Base-by-base conservation (phyloP, 2,113 vertebrate genomes). In the Rhadina sibilatrix region DNA sequence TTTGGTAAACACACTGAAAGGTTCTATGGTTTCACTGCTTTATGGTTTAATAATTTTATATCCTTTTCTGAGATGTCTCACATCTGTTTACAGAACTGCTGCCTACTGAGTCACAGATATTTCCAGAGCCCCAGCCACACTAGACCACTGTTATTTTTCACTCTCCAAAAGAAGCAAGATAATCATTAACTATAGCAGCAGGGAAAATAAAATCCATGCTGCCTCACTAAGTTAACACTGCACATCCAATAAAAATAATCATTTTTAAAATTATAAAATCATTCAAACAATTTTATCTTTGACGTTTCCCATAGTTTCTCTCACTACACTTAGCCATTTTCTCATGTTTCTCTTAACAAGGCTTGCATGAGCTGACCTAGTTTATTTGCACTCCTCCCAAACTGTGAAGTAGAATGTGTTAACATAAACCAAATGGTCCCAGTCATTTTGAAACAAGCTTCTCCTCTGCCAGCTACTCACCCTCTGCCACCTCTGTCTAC, bases 341-440 rank as follows among this genome's bases (percentile, higher is more conserved):
- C 89, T 93, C 57, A 60, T 57, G 74, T 95, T 97, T 97, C 87
- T 91, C 74, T 93, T 95, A 95, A 92, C 83, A 93, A 93, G 95
- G 64, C 89, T 95, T 87, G 83, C 89, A 81, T 75, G 96, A 94
- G 60, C 82, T 96, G 94, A 95, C 96, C 95, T 82, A 92, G 86
- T 96, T 96, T 96, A 94, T 94, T 94, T 94, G 95, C 91, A 94
- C 94, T 95, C 86, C 83, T 93, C 80, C 83, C 89, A 89, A 95
- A 94, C 95, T 89, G 94, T 92, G 95, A 97, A 94, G 83, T 78
- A 92, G 81, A 97, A 96, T 20, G 91, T 91, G 94, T 92, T 97
- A 97, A 97, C 96, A 89, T 60, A 94, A 94, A 96, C 94, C 96
- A 96, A 96, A 92, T 87, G 95, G 91, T 95, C 71, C 61, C 92